A percentile compares a stretch with the other conserved stretches of the same genome.
phyloP scores from a whole-genome alignment of 1,140 invertebrate species.

The Coenobita brevimanus region DNA sequence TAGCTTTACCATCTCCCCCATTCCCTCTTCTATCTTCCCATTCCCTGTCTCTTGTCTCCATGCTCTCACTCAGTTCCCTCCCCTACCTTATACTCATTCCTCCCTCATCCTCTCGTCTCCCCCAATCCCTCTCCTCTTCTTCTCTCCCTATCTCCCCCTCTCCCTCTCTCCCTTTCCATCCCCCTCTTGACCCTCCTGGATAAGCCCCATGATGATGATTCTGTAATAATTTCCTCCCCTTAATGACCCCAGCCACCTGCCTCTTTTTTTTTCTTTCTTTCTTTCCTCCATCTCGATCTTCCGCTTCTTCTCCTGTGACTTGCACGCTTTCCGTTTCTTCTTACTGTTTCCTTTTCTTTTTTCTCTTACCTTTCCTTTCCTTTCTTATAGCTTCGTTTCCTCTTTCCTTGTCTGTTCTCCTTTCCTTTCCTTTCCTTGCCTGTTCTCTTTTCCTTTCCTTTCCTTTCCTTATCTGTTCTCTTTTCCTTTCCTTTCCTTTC shows the following conservation, averaged over 20 bases:
- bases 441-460: too few relatives aligned
- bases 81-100: neutral
- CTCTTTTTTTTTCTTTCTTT: neutral
- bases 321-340: too few relatives aligned
- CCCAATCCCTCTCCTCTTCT: neutral
- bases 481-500: too few relatives aligned
- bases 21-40: neutral
- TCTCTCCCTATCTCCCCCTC: neutral
- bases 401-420: too few relatives aligned
- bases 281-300: neutral
- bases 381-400: too few relatives aligned
- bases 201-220: conserved; percentile 5
- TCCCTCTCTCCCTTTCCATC: neutral
- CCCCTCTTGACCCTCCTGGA: neutral
- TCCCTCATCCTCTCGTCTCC: neutral
- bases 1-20: too few relatives aligned
- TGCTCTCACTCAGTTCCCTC: neutral
- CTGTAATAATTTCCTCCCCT: conserved; percentile 14
- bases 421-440: too few relatives aligned
- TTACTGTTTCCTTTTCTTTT: too few relatives aligned
- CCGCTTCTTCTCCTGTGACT: neutral
- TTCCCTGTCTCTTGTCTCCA: neutral
- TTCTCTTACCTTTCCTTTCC: too few relatives aligned
- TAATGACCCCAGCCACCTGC: neutral
- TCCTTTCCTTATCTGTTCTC: too few relatives aligned